phyloP scores from a whole-genome alignment of 2,113 vertebrate species.

The Hippoglossus stenolepis region DNA sequence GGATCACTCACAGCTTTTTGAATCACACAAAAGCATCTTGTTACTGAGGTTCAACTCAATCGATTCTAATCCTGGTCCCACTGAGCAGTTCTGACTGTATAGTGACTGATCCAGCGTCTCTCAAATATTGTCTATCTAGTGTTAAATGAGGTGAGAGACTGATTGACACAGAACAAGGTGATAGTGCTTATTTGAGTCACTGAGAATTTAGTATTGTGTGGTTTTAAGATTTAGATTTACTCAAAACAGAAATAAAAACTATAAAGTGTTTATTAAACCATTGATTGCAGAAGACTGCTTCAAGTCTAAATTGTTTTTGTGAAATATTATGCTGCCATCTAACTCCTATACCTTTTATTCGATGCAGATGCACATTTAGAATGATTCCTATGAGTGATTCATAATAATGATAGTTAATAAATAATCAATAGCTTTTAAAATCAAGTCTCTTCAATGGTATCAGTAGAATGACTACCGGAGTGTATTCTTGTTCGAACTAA shows the following conservation, averaged over 20 bases:
- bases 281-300: background rate
- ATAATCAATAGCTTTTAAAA: too few relatives aligned
- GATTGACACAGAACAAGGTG: background rate
- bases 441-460: too few relatives aligned
- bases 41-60: background rate
- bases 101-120: too few relatives aligned
- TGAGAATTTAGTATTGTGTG: background rate
- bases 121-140: background rate
- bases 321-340: background rate
- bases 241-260: background rate
- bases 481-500: too few relatives aligned
- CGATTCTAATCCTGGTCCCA: background rate
- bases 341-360: too few relatives aligned
- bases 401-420: too few relatives aligned
- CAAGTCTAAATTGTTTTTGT: constrained; percentile 6
- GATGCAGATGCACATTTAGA: too few relatives aligned
- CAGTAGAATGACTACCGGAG: too few relatives aligned
- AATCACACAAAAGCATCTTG: too few relatives aligned
- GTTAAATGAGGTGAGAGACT: background rate
- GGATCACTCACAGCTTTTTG: constrained; percentile 2
- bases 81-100: background rate
- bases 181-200: background rate
- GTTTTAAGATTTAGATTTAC: background rate
- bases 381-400: too few relatives aligned
- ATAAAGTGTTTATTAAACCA: background rate